Evolutionary conservation across 2,888 invertebrate species (phyloP).

Genomic region (Hermaeophaga mercurialis): DNA sequence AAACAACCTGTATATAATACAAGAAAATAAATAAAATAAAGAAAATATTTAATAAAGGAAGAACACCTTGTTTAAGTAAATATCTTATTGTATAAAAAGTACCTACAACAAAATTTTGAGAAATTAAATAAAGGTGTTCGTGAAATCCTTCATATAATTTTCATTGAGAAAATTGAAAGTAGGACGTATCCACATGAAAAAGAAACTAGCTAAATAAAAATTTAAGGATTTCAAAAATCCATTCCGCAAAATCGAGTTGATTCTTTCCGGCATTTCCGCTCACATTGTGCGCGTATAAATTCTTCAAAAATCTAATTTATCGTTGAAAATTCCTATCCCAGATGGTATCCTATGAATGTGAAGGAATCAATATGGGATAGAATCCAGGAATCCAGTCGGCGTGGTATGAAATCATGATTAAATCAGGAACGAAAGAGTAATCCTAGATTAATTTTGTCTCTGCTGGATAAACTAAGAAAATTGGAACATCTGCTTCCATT

Average conservation of each 20-base stretch:
- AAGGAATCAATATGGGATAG: not conserved
- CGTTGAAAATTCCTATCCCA: not conserved
- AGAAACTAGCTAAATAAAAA: too few relatives aligned
- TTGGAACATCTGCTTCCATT: conserved; percentile 22
- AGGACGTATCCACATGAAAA: too few relatives aligned
- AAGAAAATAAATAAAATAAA: too few relatives aligned
- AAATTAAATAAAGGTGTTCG: too few relatives aligned
- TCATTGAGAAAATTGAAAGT: too few relatives aligned
- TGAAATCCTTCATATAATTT: too few relatives aligned
- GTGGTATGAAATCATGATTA: conserved; percentile 13
- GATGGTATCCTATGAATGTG: not conserved
- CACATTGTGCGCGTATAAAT: not conserved
- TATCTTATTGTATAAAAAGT: too few relatives aligned
- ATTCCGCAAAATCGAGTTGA: not conserved
- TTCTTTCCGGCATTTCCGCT: not conserved
- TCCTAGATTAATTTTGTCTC: conserved; percentile 18
- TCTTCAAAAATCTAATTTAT: conserved; percentile 2
- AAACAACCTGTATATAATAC: too few relatives aligned
- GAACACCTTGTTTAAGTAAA: too few relatives aligned
- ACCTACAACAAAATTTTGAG: too few relatives aligned
- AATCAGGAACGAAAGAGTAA: conserved; percentile 11
- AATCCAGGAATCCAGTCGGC: not conserved
- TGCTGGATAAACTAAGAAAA: conserved; percentile 20
- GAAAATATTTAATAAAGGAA: too few relatives aligned
- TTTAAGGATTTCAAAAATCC: too few relatives aligned